Conservation (phyloP, 2,888 invertebrate species). For the Volucella inflata region DNA sequence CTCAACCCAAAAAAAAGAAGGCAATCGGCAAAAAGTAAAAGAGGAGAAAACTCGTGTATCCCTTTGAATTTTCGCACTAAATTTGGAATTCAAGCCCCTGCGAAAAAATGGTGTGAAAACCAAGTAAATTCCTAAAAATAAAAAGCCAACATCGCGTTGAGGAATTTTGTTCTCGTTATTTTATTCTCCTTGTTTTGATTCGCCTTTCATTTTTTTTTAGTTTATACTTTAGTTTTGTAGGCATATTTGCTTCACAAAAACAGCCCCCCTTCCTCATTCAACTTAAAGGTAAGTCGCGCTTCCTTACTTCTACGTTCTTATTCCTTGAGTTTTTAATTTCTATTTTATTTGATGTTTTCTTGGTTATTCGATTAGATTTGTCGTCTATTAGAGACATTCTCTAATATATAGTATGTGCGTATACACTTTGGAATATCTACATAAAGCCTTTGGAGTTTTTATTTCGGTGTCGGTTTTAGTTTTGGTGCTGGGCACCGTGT, state of each 20-base stretch:
- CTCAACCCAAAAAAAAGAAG: conserved; percentile 26
- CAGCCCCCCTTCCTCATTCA: conserved; percentile 32
- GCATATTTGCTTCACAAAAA: conserved; percentile 62
- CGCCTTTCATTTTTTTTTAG: conserved; percentile 56
- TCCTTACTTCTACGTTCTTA: background rate
- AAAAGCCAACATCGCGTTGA: conserved; percentile 53
- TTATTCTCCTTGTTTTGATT: conserved; percentile 60
- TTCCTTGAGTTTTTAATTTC: background rate
- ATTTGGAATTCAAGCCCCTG: conserved; percentile 65
- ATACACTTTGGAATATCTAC: too few relatives aligned
- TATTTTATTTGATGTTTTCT: background rate
- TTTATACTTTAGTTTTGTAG: conserved; percentile 56
- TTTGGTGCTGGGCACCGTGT: background rate
- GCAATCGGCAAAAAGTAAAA: background rate
- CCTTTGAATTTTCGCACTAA: conserved; percentile 59
- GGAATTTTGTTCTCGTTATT: conserved; percentile 54
- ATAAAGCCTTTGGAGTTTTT: background rate
- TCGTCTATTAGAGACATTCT: conserved; percentile 3
- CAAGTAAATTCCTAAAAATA: conserved; percentile 56
- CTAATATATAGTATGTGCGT: conserved; percentile 12
- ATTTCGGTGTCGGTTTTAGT: conserved; percentile 9
- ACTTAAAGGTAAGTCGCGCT: conserved; percentile 63
- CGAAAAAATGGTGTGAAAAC: conserved; percentile 75
- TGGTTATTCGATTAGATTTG: conserved; percentile 22
- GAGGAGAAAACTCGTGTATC: conserved; percentile 11